Conservation (phyloP, 2,113 vertebrate species). For the Thinocorus orbignyianus region DNA sequence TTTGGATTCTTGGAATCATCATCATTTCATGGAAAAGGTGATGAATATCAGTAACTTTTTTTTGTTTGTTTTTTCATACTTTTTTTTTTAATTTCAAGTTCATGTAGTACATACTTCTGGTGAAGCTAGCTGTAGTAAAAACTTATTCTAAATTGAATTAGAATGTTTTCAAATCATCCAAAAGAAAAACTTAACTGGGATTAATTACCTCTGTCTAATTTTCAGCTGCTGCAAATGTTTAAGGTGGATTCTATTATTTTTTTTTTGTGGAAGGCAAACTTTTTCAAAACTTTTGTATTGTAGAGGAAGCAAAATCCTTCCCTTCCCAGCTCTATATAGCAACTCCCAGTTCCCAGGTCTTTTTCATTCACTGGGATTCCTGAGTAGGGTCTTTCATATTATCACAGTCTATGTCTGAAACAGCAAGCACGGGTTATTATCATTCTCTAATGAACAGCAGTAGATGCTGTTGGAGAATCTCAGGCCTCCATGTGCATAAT, state of each 20-base stretch:
- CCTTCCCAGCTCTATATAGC: not conserved
- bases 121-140: not conserved
- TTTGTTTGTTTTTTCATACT: not conserved
- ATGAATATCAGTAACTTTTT: conserved; percentile 1
- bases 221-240: not conserved
- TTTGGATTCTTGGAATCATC: not conserved
- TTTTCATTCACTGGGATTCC: not conserved
- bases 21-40: not conserved
- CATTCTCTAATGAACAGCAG: not conserved
- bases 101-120: not conserved
- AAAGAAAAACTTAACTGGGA: not conserved
- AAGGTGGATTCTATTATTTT: not conserved
- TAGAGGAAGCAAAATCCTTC: not conserved
- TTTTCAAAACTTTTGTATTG: not conserved
- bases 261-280: not conserved
- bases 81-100: not conserved
- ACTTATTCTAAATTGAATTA: not conserved
- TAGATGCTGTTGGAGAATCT: not conserved
- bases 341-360: fast-evolving
- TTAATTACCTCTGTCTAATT: not conserved
- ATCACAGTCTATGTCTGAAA: not conserved
- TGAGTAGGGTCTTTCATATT: not conserved
- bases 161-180: not conserved
- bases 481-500: fast-evolving
- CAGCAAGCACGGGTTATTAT: not conserved